Evolutionary conservation across 2,797 vertebrate species (phyloP).

Genomic region (Pogonophryne albipinna): DNA sequence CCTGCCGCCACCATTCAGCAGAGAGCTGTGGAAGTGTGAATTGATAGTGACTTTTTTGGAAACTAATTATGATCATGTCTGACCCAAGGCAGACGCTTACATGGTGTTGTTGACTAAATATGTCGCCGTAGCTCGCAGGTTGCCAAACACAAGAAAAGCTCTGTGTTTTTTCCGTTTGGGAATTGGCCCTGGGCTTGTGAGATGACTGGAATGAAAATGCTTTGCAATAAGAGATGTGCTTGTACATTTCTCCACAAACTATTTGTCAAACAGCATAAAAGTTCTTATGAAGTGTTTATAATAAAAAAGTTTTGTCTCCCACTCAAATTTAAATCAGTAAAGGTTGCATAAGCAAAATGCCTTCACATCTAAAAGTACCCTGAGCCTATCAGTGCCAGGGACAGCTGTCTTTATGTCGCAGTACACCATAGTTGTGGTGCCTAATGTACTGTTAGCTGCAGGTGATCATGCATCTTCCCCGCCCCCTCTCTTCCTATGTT

Average conservation of each 20-base stretch:
- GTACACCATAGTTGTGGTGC: no score
- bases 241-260: conserved; percentile 3
- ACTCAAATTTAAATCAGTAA: no score
- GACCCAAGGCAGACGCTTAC: conserved; percentile 36
- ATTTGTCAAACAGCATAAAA: conserved; percentile 9
- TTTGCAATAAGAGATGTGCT: conserved; percentile 44
- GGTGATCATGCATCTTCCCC: no score
- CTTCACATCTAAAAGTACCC: no score
- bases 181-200: conserved; percentile 13
- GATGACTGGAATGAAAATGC: conserved; percentile 22
- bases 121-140: conserved; percentile 14
- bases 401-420: no score
- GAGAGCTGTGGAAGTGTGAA: conserved; percentile 60
- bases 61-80: conserved; percentile 44
- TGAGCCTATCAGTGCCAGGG: no score
- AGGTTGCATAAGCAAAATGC: no score
- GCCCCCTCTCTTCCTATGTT: no score
- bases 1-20: conserved; percentile 32
- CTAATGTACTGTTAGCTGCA: no score
- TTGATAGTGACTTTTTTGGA: conserved; percentile 55
- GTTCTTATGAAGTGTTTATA: no score
- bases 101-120: conserved; percentile 40
- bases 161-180: conserved; percentile 33
- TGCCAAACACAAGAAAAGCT: conserved; percentile 23
- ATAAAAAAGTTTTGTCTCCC: no score